phyloP scores from a whole-genome alignment of 2,888 invertebrate species.

The Clostera curtula region DNA sequence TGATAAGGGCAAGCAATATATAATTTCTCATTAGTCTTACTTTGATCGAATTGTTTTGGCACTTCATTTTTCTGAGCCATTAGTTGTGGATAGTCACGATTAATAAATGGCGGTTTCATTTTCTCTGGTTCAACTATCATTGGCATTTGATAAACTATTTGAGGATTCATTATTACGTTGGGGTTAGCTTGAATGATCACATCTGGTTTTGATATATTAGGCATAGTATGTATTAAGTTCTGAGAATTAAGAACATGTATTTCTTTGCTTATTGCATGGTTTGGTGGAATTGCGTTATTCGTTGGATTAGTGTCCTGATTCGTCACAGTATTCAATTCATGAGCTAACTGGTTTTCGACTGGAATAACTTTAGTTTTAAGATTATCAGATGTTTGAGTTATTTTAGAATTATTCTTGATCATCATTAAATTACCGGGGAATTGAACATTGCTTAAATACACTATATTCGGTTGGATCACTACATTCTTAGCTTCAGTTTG shows the following conservation, averaged over 20 bases:
- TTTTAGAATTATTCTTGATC: slow-evolving; percentile 53
- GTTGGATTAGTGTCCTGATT: slow-evolving; percentile 15
- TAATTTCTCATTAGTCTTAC: slow-evolving; percentile 47
- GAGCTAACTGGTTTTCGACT: slow-evolving; percentile 42
- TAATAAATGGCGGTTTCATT: slow-evolving; percentile 32
- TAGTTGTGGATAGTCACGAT: slow-evolving; percentile 37
- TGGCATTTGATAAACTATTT: slow-evolving; percentile 61
- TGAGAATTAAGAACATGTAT: slow-evolving; percentile 47
- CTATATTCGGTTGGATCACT: slow-evolving; percentile 58
- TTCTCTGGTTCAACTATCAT: slow-evolving; percentile 51
- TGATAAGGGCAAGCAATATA: slow-evolving; percentile 56
- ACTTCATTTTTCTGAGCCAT: slow-evolving; percentile 34
- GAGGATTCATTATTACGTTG: slow-evolving; percentile 53
- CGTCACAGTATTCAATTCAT: slow-evolving; percentile 21
- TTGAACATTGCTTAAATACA: slow-evolving; percentile 63
- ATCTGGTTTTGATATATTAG: slow-evolving; percentile 46
- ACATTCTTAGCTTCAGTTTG: slow-evolving; percentile 45
- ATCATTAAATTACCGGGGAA: slow-evolving; percentile 65
- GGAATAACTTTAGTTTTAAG: slow-evolving; percentile 30
- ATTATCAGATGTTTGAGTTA: slow-evolving; percentile 31
- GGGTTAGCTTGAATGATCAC: slow-evolving; percentile 42
- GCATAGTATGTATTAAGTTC: slow-evolving; percentile 41
- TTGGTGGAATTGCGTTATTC: slow-evolving; percentile 26
- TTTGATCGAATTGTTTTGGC: slow-evolving; percentile 35
- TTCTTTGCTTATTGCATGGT: slow-evolving; percentile 36